Percentiles rank a stretch among this genome's conserved stretches.
These are phyloP conservation scores for Bimastos eiseni DNA, from an alignment of 2,888 invertebrate species.

Conservation along the genomic window DNA sequence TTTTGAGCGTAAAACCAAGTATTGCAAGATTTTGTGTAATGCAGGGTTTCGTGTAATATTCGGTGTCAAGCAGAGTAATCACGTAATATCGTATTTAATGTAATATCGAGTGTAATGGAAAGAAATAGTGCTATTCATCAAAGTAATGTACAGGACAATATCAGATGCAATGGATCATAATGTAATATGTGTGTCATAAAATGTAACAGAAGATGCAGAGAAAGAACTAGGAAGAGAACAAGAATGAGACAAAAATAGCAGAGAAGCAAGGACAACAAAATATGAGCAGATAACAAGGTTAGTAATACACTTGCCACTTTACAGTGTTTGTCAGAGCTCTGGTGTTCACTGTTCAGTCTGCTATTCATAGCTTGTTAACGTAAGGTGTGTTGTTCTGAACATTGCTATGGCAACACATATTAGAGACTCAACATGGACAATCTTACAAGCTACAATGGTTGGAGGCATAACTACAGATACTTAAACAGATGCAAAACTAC, in stretches of 20 bases:
- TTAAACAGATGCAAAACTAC: background rate
- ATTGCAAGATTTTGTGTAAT: background rate
- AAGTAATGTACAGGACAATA: too few species aligned
- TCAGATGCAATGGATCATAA: too few species aligned
- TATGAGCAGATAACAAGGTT: background rate
- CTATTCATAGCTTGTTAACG: too few species aligned
- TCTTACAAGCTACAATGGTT: background rate
- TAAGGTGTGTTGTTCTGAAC: background rate
- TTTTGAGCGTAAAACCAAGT: too few species aligned
- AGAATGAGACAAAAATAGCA: background rate
- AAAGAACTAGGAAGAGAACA: background rate
- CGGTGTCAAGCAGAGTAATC: background rate
- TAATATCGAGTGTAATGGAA: too few species aligned
- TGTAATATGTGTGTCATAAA: background rate
- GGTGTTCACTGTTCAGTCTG: background rate
- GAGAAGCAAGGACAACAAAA: background rate
- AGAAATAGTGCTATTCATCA: too few species aligned
- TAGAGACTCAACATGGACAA: background rate
- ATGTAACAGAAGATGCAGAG: background rate
- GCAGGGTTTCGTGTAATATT: background rate
- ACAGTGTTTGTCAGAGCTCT: background rate
- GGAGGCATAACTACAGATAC: background rate
- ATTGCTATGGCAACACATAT: background rate
- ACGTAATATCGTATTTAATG: background rate
- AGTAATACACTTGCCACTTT: background rate